Conservation (phyloP, 2,797 vertebrate genomes). For the Parauchenoglanis punctatus region DNA sequence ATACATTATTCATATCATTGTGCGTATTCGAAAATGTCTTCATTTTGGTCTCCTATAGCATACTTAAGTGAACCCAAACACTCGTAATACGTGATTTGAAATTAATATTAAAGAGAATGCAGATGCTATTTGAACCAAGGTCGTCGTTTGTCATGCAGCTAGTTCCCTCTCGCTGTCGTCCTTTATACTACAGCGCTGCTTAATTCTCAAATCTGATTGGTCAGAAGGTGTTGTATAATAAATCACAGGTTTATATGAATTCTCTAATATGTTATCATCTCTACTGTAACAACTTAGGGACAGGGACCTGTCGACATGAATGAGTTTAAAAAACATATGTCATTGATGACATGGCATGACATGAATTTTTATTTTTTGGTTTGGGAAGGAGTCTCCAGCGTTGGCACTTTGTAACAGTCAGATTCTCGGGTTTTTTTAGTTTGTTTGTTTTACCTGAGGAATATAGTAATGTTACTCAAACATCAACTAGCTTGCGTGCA, state of each 20-base stretch:
- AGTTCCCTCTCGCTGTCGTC: neutral
- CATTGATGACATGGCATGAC: too few species aligned
- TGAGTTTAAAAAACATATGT: neutral
- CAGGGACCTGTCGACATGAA: neutral
- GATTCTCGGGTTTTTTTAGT: too few species aligned
- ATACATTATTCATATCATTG: slow-evolving; percentile 24
- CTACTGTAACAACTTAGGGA: neutral
- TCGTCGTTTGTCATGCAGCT: neutral
- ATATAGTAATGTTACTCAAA: neutral
- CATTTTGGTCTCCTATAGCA: slow-evolving; percentile 6
- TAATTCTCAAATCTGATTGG: neutral
- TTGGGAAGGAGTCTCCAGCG: too few species aligned
- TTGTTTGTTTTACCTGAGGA: neutral
- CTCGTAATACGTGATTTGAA: neutral
- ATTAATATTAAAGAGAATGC: neutral
- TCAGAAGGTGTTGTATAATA: neutral
- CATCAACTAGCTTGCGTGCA: neutral
- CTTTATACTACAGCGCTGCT: neutral
- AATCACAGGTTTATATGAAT: neutral
- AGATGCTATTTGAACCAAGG: neutral
- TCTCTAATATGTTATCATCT: neutral
- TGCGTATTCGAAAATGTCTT: slow-evolving; percentile 4
- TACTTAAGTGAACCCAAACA: neutral
- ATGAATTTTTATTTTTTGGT: too few species aligned
- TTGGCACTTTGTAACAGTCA: neutral